Percentiles rank a stretch among this genome's conserved stretches.
These are phyloP conservation scores for Acheta domesticus DNA, from an alignment of 2,888 invertebrate genomes.

Conservation along the genomic window DNA sequence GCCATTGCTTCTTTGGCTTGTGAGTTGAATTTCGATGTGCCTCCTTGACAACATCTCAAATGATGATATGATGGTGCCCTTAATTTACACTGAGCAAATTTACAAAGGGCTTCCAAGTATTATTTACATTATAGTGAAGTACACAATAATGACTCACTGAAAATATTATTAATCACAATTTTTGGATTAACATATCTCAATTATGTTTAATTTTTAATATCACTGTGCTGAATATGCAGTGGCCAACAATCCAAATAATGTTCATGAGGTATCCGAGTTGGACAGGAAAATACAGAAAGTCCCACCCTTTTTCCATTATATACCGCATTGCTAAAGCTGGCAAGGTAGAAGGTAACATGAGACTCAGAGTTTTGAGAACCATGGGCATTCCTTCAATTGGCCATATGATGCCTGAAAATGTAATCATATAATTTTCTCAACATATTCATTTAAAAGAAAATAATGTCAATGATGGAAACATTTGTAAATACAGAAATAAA, in stretches of 20 bases:
- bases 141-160: too few species aligned
- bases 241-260: conserved; percentile 57
- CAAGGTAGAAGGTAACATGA: conserved; percentile 73
- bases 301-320: conserved; percentile 72
- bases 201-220: neutral
- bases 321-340: conserved; percentile 72
- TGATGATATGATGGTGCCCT: too few species aligned
- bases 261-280: conserved; percentile 70
- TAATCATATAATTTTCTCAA: conserved; percentile 25
- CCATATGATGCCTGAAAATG: conserved; percentile 60
- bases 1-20: too few species aligned
- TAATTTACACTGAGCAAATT: too few species aligned
- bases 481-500: neutral
- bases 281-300: conserved; percentile 64
- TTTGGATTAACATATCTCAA: neutral
- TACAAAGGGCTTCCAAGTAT: too few species aligned
- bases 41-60: too few species aligned
- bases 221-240: conserved; percentile 29
- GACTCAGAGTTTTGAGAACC: conserved; percentile 57
- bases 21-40: too few species aligned
- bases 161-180: too few species aligned
- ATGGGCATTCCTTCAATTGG: conserved; percentile 65
- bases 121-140: too few species aligned
- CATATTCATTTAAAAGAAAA: conserved; percentile 24
- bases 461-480: neutral